These are phyloP conservation scores for Mactromeris polynyma DNA, from an alignment of 2,888 invertebrate species.

Conservation along the genomic window DNA sequence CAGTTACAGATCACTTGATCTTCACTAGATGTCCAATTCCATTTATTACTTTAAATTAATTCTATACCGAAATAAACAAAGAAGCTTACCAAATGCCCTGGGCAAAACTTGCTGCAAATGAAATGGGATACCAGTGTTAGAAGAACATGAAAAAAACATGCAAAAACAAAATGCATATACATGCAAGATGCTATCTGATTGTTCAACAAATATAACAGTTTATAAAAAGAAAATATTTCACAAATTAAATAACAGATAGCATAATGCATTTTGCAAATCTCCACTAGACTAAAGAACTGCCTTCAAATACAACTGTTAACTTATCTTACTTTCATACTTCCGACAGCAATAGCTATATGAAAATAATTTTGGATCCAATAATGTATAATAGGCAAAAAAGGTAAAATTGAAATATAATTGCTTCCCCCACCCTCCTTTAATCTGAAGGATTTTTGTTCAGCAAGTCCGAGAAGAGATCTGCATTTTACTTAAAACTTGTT, in stretches of 20 bases:
- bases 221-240: neutral
- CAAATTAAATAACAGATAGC: slow-evolving; percentile 8
- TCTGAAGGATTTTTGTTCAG: neutral
- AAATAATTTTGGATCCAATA: too few relatives aligned
- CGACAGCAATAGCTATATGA: too few relatives aligned
- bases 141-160: slow-evolving; percentile 62
- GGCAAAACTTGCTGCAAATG: slow-evolving; percentile 81
- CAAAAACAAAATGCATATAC: slow-evolving; percentile 39
- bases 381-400: too few relatives aligned
- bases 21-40: too few relatives aligned
- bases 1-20: too few relatives aligned
- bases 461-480: neutral
- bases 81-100: slow-evolving; percentile 82
- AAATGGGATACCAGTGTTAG: slow-evolving; percentile 73
- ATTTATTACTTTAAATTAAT: neutral
- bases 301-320: too few relatives aligned
- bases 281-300: neutral
- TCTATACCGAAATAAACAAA: slow-evolving; percentile 21
- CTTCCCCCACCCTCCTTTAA: neutral
- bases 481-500: neutral
- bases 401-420: too few relatives aligned
- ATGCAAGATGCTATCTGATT: slow-evolving; percentile 28
- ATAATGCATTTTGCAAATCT: slow-evolving; percentile 16
- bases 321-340: too few relatives aligned
- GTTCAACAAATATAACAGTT: slow-evolving; percentile 1